Conservation (phyloP, 64 coral and sea anemone genomes). For the Astreopora myriophthalma region DNA sequence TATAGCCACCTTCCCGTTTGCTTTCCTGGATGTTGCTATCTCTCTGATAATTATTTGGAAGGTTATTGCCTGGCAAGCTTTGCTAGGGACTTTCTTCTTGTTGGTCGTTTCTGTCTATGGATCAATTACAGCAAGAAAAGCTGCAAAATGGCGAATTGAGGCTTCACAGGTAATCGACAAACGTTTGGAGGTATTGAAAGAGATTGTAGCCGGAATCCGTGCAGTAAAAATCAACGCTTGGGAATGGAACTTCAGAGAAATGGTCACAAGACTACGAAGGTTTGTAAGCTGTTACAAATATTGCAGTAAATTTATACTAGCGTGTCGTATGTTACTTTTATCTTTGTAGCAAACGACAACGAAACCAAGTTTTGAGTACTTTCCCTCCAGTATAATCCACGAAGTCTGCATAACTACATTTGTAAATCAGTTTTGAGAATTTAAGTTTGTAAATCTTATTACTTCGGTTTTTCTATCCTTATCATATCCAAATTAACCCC, state of each 20-base stretch:
- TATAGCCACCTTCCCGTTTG: neutral
- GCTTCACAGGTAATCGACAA: slow-evolving; percentile 25
- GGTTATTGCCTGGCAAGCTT: slow-evolving; percentile 45
- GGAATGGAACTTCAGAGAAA: slow-evolving; percentile 9
- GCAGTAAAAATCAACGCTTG: slow-evolving; percentile 71
- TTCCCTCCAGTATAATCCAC: too few species aligned
- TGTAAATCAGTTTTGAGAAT: too few species aligned
- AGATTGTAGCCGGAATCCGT: slow-evolving; percentile 51
- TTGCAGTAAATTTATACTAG: too few species aligned
- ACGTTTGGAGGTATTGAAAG: slow-evolving; percentile 29
- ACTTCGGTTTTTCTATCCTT: too few species aligned
- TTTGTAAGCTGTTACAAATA: neutral
- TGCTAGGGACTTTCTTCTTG: slow-evolving; percentile 34
- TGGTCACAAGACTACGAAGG: slow-evolving; percentile 22
- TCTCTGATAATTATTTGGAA: slow-evolving; percentile 12
- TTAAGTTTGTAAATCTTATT: too few species aligned
- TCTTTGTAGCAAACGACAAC: neutral
- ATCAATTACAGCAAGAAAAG: neutral
- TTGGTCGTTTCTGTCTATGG: slow-evolving; percentile 17
- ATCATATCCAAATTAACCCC: too few species aligned
- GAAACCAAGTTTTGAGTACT: too few species aligned
- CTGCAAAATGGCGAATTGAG: neutral
- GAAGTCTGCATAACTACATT: too few species aligned
- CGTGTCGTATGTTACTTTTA: too few species aligned
- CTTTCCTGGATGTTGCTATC: neutral